These are phyloP conservation scores for Gymnocheta viridis DNA, from an alignment of 2,888 invertebrate genomes.

Conservation along the genomic window DNA sequence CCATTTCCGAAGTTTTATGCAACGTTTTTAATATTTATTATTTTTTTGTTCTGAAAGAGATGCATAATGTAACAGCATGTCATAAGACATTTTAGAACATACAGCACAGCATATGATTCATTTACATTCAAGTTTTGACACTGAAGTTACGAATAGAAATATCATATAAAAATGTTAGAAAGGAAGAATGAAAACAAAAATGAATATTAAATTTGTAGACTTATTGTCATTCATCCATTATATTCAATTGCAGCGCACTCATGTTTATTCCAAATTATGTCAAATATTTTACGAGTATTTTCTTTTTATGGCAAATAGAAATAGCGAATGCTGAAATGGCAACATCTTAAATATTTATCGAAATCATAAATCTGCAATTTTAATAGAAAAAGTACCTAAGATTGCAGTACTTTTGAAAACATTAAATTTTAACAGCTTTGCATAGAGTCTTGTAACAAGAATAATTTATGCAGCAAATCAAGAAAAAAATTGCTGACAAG, in stretches of 20 bases:
- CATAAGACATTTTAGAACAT: constrained; percentile 41
- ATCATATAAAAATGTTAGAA: background rate
- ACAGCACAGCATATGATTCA: constrained; percentile 40
- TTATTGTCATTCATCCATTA: constrained; percentile 52
- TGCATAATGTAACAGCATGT: constrained; percentile 58
- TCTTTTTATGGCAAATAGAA: background rate
- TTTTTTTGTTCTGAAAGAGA: background rate
- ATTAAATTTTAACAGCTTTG: background rate
- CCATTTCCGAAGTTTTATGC: constrained; percentile 17
- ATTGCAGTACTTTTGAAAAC: background rate
- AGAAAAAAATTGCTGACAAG: background rate
- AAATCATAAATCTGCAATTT: constrained; percentile 42
- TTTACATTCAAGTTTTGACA: constrained; percentile 57
- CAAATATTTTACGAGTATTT: background rate
- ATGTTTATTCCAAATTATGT: constrained; percentile 29
- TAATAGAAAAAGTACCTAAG: background rate
- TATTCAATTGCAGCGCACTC: constrained; percentile 43
- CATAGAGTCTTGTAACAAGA: background rate
- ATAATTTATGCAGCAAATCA: background rate
- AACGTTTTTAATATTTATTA: background rate
- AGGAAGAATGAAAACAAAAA: background rate
- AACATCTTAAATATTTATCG: constrained; percentile 39
- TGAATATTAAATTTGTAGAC: constrained; percentile 40
- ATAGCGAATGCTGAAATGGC: background rate
- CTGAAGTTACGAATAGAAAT: constrained; percentile 3